These are phyloP conservation scores for Protonibea diacanthus DNA, from an alignment of 2,797 vertebrate genomes.

Conservation along the genomic window DNA sequence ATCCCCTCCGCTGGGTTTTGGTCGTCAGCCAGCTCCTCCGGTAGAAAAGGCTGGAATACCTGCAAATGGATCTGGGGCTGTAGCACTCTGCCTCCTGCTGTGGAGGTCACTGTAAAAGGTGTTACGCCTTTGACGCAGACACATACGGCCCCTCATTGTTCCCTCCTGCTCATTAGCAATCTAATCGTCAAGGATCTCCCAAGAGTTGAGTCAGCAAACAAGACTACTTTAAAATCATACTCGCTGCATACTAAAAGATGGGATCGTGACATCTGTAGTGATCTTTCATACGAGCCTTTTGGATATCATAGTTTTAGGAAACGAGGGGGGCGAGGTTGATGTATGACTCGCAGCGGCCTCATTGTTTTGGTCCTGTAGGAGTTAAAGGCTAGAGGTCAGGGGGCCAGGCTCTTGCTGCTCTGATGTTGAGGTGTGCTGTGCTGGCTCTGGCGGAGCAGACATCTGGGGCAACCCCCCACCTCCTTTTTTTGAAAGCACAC, in stretches of 20 bases:
- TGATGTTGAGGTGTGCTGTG: constrained; percentile 65
- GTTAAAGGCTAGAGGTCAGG: constrained; percentile 59
- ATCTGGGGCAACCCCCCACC: constrained; percentile 62
- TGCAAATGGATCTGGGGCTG: constrained; percentile 33
- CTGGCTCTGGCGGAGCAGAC: constrained; percentile 46
- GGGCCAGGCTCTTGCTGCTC: constrained; percentile 43
- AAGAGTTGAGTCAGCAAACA: constrained; percentile 12
- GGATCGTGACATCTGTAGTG: neutral
- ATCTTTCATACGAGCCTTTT: neutral
- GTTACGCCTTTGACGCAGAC: constrained; percentile 33
- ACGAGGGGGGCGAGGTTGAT: constrained; percentile 35
- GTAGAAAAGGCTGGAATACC: constrained; percentile 41
- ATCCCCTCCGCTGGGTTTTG: constrained; percentile 21
- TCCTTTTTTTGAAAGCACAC: constrained; percentile 39
- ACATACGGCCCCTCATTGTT: constrained; percentile 36
- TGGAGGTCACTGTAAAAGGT: constrained; percentile 59
- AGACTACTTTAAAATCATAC: neutral
- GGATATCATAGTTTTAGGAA: constrained; percentile 25
- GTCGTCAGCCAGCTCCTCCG: constrained; percentile 31
- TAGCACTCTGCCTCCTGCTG: constrained; percentile 55
- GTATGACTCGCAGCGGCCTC: constrained; percentile 39
- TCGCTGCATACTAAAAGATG: neutral
- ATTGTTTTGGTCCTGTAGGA: constrained; percentile 61
- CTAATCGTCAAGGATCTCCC: constrained; percentile 21
- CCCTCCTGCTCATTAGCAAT: constrained; percentile 55